These are phyloP conservation scores for Phymanthus crucifer DNA, from an alignment of 92 coral and sea anemone genomes.

Conservation along the genomic window DNA sequence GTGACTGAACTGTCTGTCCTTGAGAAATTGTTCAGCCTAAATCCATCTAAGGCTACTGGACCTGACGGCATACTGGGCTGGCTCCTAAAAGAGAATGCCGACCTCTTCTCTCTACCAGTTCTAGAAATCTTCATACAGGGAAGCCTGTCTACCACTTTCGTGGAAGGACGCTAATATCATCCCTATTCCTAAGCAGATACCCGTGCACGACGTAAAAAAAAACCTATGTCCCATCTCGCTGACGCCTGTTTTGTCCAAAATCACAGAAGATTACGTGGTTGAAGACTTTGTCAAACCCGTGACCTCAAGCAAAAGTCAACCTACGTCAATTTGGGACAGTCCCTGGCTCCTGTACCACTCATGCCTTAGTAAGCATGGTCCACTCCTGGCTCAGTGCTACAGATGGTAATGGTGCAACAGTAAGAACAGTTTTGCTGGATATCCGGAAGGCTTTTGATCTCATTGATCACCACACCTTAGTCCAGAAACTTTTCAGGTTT, in stretches of 20 bases:
- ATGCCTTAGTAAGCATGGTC: slow-evolving; percentile 31
- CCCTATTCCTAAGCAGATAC: slow-evolving; percentile 26
- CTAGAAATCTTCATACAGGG: slow-evolving; percentile 14
- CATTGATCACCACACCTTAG: slow-evolving; percentile 29
- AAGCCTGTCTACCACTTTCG: slow-evolving; percentile 6
- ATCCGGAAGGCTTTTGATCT: slow-evolving; percentile 46
- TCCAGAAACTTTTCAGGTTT: slow-evolving; percentile 12
- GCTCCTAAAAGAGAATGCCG: slow-evolving; percentile 32
- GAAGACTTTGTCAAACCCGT: slow-evolving; percentile 10
- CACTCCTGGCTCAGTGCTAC: not conserved
- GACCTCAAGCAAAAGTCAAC: not conserved
- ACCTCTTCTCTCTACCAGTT: slow-evolving; percentile 17
- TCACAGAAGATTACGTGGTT: slow-evolving; percentile 36
- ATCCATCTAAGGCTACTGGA: slow-evolving; percentile 27
- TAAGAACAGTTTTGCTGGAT: slow-evolving; percentile 32
- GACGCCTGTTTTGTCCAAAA: slow-evolving; percentile 31
- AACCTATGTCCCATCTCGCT: slow-evolving; percentile 36
- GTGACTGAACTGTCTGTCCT: slow-evolving; percentile 17
- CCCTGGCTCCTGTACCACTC: slow-evolving; percentile 16
- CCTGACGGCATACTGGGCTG: slow-evolving; percentile 25
- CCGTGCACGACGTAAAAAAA: slow-evolving; percentile 20
- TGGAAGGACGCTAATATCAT: slow-evolving; percentile 28
- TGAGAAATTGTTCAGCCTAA: slow-evolving; percentile 15
- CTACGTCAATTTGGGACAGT: slow-evolving; percentile 12
- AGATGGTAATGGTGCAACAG: slow-evolving; percentile 40